A percentile compares a stretch with the other conserved stretches of the same genome.
These are phyloP conservation scores for Pogonocichla stellata DNA, from an alignment of 2,113 vertebrate species.

Conservation along the genomic window DNA sequence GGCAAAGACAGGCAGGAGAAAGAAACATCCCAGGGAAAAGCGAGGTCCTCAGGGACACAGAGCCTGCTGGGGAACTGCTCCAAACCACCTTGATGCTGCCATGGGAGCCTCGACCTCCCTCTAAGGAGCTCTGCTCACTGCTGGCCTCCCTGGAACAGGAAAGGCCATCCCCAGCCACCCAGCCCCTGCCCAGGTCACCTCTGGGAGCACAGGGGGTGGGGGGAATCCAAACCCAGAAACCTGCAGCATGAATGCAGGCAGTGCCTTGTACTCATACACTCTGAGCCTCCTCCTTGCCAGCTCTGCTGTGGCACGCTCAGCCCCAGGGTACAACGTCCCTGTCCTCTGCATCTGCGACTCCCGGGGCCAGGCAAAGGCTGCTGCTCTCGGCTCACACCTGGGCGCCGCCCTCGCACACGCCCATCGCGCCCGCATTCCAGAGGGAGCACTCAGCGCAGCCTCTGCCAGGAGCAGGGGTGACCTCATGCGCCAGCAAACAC, in stretches of 20 bases:
- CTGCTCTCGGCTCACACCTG: not conserved
- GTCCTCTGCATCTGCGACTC: not conserved
- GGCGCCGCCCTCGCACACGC: not conserved
- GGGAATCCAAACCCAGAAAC: not conserved
- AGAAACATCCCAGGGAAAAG: not conserved
- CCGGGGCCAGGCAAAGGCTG: not conserved
- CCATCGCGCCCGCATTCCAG: not conserved
- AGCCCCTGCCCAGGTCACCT: not conserved
- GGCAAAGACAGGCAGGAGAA: not conserved
- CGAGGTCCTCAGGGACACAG: not conserved
- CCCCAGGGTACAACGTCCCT: not conserved
- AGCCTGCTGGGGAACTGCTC: not conserved
- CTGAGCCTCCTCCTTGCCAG: not conserved
- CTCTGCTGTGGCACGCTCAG: not conserved
- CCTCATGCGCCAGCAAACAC: not conserved
- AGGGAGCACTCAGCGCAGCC: not conserved
- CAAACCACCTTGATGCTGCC: not conserved
- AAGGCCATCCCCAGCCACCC: not conserved
- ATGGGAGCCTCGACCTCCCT: not conserved
- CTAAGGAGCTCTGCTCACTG: not conserved
- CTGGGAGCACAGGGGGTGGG: not conserved
- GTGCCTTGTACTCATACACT: fast-evolving
- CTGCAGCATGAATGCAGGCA: too few species aligned
- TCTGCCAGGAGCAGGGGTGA: not conserved
- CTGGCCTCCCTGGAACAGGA: not conserved